Base-by-base conservation (phyloP, 1,140 invertebrate species). In the Drosophila sp. region DNA sequence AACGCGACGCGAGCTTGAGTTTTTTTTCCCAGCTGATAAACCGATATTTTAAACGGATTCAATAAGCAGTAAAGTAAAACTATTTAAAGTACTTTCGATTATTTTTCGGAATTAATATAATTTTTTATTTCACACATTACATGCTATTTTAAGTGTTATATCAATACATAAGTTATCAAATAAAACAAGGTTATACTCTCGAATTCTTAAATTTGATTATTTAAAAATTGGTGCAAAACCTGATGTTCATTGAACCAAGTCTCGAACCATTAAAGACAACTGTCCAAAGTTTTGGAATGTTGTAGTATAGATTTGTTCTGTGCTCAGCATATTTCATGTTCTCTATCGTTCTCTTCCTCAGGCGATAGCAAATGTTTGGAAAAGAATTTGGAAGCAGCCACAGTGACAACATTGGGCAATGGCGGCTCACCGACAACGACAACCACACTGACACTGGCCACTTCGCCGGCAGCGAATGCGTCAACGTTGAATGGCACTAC, bases 291-390 rank as follows among this genome's bases (percentile, higher is more conserved):
- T n/a, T n/a, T n/a, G n/a, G n/a, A n/a, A n/a, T n/a, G n/a, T n/a
- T n/a, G n/a, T n/a, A n/a, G n/a, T n/a, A n/a, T n/a, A n/a, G n/a
- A n/a, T n/a, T n/a, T n/a, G n/a, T n/a, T n/a, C n/a, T n/a, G n/a
- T 27, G 5, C 34, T 29, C 3, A 5, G 34, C 13, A n/a, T 36
- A n/a, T 45, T 32, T 8, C 27, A 36, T 36, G 46, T 45, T 65
- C 51, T 62, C 45, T 66, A 27, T 46, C 36, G 48, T 46, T 56
- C 65, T 54, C 18, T 46, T 41, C 48, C 48, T 6, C 62, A 91
- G 90, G 90, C 79, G 90, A 90, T 7, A 83, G 81, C 62, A 91
- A 91, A 79, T 91, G 90, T 66, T 83, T 91, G 78, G 90, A 91
- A 74, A 91, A 91, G 63, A 90, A 79, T 76, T 62, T 84, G 40